Base-by-base conservation (phyloP, 2,888 invertebrate species). In the Lepidonotus clava region DNA sequence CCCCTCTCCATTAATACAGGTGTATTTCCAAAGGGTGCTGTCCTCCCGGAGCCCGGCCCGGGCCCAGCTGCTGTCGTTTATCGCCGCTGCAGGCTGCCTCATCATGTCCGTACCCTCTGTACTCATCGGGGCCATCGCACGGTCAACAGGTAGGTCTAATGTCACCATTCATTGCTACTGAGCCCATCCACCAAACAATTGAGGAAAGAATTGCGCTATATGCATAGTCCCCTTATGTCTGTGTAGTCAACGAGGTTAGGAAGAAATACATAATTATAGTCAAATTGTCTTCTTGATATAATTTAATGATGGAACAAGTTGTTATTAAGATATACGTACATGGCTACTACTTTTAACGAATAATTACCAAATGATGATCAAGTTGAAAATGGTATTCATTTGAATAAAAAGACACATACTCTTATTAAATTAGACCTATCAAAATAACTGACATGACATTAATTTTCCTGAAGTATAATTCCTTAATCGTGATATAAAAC, bases 101-200 rank as follows among this genome's bases (percentile, higher is more conserved):
- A 95, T 98, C 92, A 98, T 99, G 98, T 98, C 98, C 80, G 97
- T 99, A 91, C 99, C 99, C 51, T 98, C 99, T 1, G 97, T 99
- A 87, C 96, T 99, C 87, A 98, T 99, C 92, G 99, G 99, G 89
- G 98, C 98, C 89, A 98, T 99, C 91, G 99, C 98, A 84, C 97
- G 98, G 95, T 97, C 97, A 89, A 98, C 99, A 91, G 96, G 98
- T 98, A 94, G 95, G 76, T 88, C 24, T 28, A 28, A 66, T 11
- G 11, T 76, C 36, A 76, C 11, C 76, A 76, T 6, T 28, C 11
- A 36, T n/a, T 32, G 36, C 32, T 76, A n/a, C 8, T 32, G 21
- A 34, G 11, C 18, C 46, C 18, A 11, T 46, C 8, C 8, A 46
- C 8, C 8, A 46, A 46, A 46, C 8, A 8, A 46, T 46, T 46